Conservation (phyloP, 2,888 invertebrate species). For the Andrena bucephala region DNA sequence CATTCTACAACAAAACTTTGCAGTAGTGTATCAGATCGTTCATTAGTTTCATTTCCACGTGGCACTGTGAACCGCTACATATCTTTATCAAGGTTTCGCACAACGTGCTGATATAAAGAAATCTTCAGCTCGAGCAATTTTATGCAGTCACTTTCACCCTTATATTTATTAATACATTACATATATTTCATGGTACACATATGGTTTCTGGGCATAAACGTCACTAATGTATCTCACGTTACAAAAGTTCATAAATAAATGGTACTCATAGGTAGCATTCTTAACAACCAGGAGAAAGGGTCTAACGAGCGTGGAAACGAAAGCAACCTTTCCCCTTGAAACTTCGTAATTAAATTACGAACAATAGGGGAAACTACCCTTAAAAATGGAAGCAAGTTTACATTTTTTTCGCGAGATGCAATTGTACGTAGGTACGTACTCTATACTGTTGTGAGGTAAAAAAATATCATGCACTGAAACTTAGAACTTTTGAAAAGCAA, state of each 20-base stretch:
- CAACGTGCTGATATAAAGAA: neutral
- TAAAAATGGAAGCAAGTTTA: neutral
- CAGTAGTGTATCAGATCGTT: neutral
- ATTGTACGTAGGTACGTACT: neutral
- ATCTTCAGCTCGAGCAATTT: neutral
- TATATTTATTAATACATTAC: no score
- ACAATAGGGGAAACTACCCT: conserved; percentile 16
- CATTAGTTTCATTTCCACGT: neutral
- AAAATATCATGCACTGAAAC: no score
- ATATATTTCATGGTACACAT: neutral
- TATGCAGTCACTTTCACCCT: no score
- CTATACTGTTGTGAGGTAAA: neutral
- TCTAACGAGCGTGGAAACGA: conserved; percentile 24
- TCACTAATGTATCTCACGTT: neutral
- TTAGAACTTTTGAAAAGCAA: neutral
- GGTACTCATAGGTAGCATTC: neutral
- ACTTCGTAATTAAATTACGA: conserved; percentile 29
- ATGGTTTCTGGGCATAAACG: neutral
- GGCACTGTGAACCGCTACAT: neutral
- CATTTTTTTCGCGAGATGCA: neutral
- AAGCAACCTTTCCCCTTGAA: conserved; percentile 12
- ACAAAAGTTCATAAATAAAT: conserved; percentile 11
- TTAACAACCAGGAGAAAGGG: neutral
- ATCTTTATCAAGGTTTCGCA: neutral
- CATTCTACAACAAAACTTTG: neutral